Evolutionary conservation across 2,797 vertebrate genomes (phyloP), one percentile per base, ranked within the genome.

Genomic region (Pampus argenteus): DNA sequence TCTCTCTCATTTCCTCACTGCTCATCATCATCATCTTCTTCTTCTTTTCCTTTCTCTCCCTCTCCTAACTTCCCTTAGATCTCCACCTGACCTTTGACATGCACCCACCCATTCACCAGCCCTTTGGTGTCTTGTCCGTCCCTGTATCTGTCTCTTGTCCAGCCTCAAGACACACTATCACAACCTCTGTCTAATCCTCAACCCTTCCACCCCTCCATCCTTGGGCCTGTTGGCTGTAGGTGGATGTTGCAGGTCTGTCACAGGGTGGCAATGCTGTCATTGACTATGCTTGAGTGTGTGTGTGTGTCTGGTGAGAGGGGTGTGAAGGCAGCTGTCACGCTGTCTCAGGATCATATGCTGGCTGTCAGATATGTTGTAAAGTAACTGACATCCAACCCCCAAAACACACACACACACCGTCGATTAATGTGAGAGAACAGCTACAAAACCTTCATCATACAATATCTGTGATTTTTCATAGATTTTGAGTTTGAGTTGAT

Each of bases 341-440:
- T 88, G 75, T 92, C 92, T 95, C 88, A 94, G 83, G 89, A 91
- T 94, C 93, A 94, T 94, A 93, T 94, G 92, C 79, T 92, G 88
- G 70, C 87, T 92, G 90, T 93, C 88, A 91, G 90, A 91, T 83
- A 88, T 64, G 57, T 58, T 85, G 72, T 73, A 87, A 88, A 85
- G 61, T 75, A 88, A 85, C 81, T 88, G 86, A 85, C 82, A 89
- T 78, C 66, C 63, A 77, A 82, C 63, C 63, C 69, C 20, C 45
- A 29, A 70, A 54, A 79, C 64, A 36, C 40, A 48, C 36, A 47
- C 38, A 67, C 49, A 64, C 9, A 45, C 8, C 5, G 20, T 38
- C 5, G 15, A 36, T 17, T 22, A 40, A 29, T 60, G 40, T 52
- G 25, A 48, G 23, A 58, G 62, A 29, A 64, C 50, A 20, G 18